phyloP scores from a whole-genome alignment of 2,888 invertebrate genomes.

The Volucella bombylans region DNA sequence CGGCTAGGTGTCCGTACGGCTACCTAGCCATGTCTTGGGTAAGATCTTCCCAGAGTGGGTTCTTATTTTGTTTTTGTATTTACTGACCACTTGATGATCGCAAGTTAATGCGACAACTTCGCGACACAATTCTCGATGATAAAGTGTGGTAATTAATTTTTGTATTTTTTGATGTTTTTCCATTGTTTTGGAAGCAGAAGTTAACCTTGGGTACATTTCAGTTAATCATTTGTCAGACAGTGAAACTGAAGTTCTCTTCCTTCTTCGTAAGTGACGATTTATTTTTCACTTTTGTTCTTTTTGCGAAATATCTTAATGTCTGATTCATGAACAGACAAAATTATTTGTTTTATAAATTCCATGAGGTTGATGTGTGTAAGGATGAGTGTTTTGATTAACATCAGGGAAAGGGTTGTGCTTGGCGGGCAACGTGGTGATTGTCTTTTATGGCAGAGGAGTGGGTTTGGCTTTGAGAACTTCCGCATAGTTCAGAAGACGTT shows the following conservation, averaged over 20 bases:
- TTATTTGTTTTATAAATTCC: slow-evolving; percentile 54
- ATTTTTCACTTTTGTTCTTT: not conserved
- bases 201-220: slow-evolving; percentile 53
- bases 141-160: slow-evolving; percentile 47
- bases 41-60: slow-evolving; percentile 5
- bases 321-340: slow-evolving; percentile 36
- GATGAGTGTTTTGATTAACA: slow-evolving; percentile 48
- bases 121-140: slow-evolving; percentile 33
- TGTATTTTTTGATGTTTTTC: slow-evolving; percentile 1
- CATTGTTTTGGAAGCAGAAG: slow-evolving; percentile 1
- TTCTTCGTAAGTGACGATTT: slow-evolving; percentile 24
- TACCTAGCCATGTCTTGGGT: not conserved
- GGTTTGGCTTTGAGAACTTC: slow-evolving; percentile 60
- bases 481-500: slow-evolving; percentile 22
- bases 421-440: slow-evolving; percentile 30
- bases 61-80: slow-evolving; percentile 19
- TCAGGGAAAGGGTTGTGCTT: slow-evolving; percentile 43
- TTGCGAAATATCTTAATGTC: slow-evolving; percentile 4
- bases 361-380: slow-evolving; percentile 9
- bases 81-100: slow-evolving; percentile 58
- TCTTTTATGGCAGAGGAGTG: slow-evolving; percentile 49
- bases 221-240: slow-evolving; percentile 45
- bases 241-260: slow-evolving; percentile 41
- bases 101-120: slow-evolving; percentile 48
- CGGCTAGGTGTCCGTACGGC: not conserved